These are phyloP conservation scores for Silurus asotus DNA, from an alignment of 2,113 vertebrate species.

Conservation along the genomic window DNA sequence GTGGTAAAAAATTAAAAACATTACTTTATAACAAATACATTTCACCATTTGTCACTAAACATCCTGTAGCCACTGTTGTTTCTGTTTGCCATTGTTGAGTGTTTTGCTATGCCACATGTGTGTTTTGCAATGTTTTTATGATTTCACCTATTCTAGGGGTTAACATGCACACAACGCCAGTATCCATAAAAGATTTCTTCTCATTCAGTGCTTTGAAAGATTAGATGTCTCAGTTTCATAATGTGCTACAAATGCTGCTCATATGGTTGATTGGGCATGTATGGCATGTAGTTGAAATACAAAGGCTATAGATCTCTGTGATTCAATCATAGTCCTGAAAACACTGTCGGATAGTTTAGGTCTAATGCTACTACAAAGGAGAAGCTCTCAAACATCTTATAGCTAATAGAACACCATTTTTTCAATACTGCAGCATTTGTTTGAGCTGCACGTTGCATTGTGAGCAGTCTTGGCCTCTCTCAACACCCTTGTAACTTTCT, in stretches of 20 bases:
- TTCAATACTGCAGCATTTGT: background rate
- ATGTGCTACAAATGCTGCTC: background rate
- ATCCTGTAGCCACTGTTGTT: background rate
- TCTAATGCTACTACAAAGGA: background rate
- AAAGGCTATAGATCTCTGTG: background rate
- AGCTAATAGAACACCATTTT: background rate
- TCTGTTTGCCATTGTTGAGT: background rate
- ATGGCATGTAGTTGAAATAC: background rate
- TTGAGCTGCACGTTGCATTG: background rate
- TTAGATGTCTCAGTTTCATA: background rate
- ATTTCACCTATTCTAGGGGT: no score
- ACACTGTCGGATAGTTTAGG: slow-evolving; percentile 6
- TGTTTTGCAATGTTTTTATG: no score
- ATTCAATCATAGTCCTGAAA: background rate
- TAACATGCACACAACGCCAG: no score
- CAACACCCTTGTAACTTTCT: background rate
- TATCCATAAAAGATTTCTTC: no score
- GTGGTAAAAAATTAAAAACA: no score
- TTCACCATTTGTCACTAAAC: background rate
- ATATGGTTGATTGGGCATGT: background rate
- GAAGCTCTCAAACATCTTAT: slow-evolving; percentile 4
- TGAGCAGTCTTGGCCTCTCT: slow-evolving; percentile 1
- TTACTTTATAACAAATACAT: background rate
- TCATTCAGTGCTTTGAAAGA: no score
- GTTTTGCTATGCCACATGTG: background rate